Base-by-base conservation (phyloP, 2,797 vertebrate species). In the Hipposideros larvatus region DNA sequence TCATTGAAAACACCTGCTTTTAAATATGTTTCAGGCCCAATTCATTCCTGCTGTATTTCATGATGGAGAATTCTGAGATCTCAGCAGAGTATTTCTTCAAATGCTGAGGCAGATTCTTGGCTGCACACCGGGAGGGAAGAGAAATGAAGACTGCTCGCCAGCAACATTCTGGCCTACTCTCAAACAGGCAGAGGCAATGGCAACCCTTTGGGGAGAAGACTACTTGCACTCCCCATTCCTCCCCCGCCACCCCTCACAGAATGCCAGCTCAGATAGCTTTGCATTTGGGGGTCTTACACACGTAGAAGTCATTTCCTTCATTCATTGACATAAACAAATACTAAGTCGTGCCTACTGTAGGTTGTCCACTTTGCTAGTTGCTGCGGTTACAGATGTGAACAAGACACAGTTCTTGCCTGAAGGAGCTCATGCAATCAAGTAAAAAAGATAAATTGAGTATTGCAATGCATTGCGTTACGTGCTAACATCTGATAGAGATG, bases 1-100 rank as follows among this genome's bases (percentile, higher is more conserved):
- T 53, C 59, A 73, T 88, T 87, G 71, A 91, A 77, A 96, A 95
- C 53, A 28, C 41, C 66, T 91, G 41, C 66, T 87, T 89, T 95
- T 94, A 84, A 90, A 48, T 57, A 57, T 85, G 77, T 78, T 75
- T 94, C 19, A 66, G 74, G 46, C 21, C 34, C 26, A 82, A n/a
- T 57, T 57, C 34, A 86, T 95, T 88, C 6, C 68, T 79, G 74
- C 14, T 66, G 5, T 37, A 48, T 94, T 80, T 90, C 65, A 66
- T 87, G 70, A 31, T 78, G 28, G 68, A 68, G 59, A 83, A 78
- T 31, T 92, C 78, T 41, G 26, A 87, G 89, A 79, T 84, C 70
- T 66, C 41, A 86, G 19, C 7, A 22, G 53, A 80, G 31, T 43
- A 65, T 22, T 84, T 66, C 34, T 77, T 87, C 77, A 83, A 70